Evolutionary conservation across 1,140 invertebrate genomes (phyloP).

Genomic region (Drosophila tristis): DNA sequence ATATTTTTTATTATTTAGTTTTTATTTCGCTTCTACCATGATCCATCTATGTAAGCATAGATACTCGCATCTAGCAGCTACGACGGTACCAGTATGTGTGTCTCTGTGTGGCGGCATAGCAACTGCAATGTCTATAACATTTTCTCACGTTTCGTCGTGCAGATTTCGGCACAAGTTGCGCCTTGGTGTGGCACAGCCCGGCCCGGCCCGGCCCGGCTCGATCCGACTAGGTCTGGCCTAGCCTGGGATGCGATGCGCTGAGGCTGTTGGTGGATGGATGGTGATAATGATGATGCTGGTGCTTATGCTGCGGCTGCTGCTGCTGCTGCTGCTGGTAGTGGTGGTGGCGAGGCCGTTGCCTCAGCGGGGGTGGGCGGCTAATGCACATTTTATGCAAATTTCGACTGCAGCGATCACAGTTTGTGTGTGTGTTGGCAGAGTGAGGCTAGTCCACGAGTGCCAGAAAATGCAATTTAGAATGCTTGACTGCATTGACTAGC

Average conservation of each 20-base stretch:
- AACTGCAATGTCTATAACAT: conserved; percentile 74
- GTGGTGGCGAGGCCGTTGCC: conserved; percentile 35
- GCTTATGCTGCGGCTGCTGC: conserved; percentile 7
- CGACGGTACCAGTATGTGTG: neutral
- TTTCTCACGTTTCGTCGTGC: conserved; percentile 80
- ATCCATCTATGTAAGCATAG: conserved; percentile 11
- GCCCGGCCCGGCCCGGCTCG: conserved; percentile 26
- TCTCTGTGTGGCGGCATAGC: conserved; percentile 43
- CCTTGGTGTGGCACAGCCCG: conserved; percentile 60
- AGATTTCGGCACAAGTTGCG: conserved; percentile 79
- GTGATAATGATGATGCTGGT: conserved; percentile 52
- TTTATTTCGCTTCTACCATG: conserved; percentile 30
- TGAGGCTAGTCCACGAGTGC: conserved; percentile 57
- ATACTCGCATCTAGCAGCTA: neutral
- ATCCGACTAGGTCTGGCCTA: conserved; percentile 13
- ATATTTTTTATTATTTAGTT: conserved; percentile 71
- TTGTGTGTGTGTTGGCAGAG: conserved; percentile 28
- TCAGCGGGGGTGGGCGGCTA: conserved; percentile 64
- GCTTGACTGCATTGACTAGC: conserved; percentile 40
- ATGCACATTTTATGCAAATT: conserved; percentile 81
- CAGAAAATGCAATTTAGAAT: conserved; percentile 51
- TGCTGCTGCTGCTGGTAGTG: conserved; percentile 3
- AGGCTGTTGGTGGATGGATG: conserved; percentile 25
- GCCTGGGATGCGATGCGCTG: conserved; percentile 19
- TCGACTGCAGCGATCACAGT: conserved; percentile 12